Percentiles rank a stretch among this genome's conserved stretches.
Conservation (phyloP, 2,797 vertebrate genomes). For the Sebastiscus albofasciatus region DNA sequence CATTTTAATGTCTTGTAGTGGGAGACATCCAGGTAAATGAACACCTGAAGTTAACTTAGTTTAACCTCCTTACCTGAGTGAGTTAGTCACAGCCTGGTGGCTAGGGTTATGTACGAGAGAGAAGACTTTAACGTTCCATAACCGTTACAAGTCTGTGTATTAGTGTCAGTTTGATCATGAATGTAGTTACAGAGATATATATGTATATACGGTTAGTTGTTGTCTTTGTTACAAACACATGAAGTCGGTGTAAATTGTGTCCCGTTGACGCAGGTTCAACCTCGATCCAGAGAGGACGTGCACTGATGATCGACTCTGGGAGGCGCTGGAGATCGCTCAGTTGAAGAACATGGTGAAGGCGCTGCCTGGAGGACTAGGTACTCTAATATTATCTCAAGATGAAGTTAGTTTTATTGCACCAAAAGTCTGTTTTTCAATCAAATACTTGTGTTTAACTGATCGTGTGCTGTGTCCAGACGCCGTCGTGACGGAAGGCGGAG, state of each 20-base stretch:
- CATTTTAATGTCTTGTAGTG: neutral
- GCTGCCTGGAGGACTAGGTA: conserved; percentile 94
- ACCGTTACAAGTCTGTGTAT: too few species aligned
- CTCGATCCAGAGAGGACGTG: conserved; percentile 95
- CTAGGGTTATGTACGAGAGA: too few species aligned
- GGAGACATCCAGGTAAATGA: neutral
- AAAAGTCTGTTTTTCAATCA: neutral
- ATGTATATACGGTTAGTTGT: too few species aligned
- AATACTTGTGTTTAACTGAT: fast-evolving
- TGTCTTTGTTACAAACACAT: neutral
- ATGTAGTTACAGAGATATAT: too few species aligned
- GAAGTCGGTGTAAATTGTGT: neutral
- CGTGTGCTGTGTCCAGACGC: conserved; percentile 83
- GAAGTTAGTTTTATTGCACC: neutral
- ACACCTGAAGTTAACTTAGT: neutral
- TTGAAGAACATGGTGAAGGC: conserved; percentile 97
- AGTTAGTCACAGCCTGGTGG: too few species aligned
- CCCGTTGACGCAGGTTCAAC: conserved; percentile 87
- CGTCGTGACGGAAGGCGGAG: conserved; percentile 94
- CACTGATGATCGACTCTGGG: conserved; percentile 96
- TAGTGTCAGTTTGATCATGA: too few species aligned
- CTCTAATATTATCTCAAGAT: neutral
- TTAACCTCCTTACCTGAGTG: too few species aligned
- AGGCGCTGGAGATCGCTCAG: conserved; percentile 98
- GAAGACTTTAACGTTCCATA: too few species aligned